phyloP scores from a whole-genome alignment of 2,888 invertebrate species.

The Marasmarcha lunaedactyla region DNA sequence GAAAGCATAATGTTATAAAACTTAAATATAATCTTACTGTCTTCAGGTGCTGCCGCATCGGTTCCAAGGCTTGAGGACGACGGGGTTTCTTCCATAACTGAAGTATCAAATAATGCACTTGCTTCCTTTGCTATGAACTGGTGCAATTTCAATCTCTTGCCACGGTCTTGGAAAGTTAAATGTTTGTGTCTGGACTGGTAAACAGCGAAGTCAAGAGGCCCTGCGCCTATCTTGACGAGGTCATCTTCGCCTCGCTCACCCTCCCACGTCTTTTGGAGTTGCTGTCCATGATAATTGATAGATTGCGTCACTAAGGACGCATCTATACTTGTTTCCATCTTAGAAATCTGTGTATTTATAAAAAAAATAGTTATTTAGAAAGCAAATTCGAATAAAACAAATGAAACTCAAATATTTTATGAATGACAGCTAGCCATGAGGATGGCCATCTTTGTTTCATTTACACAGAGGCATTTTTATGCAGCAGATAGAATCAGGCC shows the following conservation, averaged over 20 bases:
- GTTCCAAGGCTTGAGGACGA: conserved; percentile 60
- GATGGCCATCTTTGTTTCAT: too few relatives aligned
- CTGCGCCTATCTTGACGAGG: conserved; percentile 72
- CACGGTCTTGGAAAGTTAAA: conserved; percentile 85
- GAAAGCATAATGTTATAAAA: too few relatives aligned
- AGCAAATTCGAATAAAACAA: too few relatives aligned
- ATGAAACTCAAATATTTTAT: too few relatives aligned
- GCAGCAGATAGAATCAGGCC: too few relatives aligned
- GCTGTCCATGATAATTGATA: conserved; percentile 88
- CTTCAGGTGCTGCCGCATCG: conserved; percentile 65
- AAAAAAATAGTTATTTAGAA: too few relatives aligned
- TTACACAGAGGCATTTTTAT: too few relatives aligned
- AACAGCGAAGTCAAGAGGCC: conserved; percentile 76
- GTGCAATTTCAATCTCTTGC: conserved; percentile 85
- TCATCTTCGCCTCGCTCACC: conserved; percentile 84
- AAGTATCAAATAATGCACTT: conserved; percentile 76
- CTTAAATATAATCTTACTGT: too few relatives aligned
- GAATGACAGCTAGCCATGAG: too few relatives aligned
- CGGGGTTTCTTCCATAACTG: conserved; percentile 55
- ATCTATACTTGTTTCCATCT: conserved; percentile 56
- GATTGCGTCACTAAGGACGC: conserved; percentile 75
- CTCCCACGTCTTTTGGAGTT: conserved; percentile 90
- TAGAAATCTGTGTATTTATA: conserved; percentile 5
- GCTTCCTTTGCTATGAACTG: conserved; percentile 91
- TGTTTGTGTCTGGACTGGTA: conserved; percentile 85